Evolutionary conservation across 2,797 vertebrate species (phyloP), one percentile per base, ranked within the genome.

Genomic region (Enteromius afrohamiltoni): DNA sequence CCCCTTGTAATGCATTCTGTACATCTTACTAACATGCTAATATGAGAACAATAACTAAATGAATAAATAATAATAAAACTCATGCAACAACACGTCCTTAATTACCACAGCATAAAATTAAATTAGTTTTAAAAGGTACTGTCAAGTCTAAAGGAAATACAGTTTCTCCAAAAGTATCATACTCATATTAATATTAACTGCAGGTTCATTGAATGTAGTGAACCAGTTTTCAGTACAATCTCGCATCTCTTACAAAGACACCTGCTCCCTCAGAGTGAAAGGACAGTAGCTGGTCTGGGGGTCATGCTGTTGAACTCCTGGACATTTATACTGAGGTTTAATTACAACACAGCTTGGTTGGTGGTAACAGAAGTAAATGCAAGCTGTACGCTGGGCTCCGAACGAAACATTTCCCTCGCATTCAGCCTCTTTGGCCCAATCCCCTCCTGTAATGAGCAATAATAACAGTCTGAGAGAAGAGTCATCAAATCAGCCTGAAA

Each of bases 401-500:
- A 90, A 89, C 71, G 40, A 62, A 84, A 79, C 51, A 83, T 60
- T 85, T 82, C 74, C 31, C n/a, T 31, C 53, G 58, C 77, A 86
- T 85, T 58, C 42, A 23, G 89, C 90, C 91, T 91, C 92, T 91
- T 91, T 92, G 91, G 91, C 91, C 91, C 91, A 91, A 91, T 93
- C 92, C 91, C 92, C 92, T 93, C 89, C 90, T 91, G 92, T 93
- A 93, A 95, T 94, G 93, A 94, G 92, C 91, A 93, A 91, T 94
- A 93, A 95, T 92, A 90, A 90, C 86, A 89, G 80, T 83, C 83
- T 81, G 79, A 91, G 91, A 93, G 92, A 93, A 93, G 92, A 93
- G 92, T 93, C 94, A 91, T 94, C 92, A 92, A 88, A 92, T 91
- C 89, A 92, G 91, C 90, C 91, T 80, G 91, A 91, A 94, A 92